phyloP scores from a whole-genome alignment of 2,888 invertebrate species.

The Galerucella pusilla region DNA sequence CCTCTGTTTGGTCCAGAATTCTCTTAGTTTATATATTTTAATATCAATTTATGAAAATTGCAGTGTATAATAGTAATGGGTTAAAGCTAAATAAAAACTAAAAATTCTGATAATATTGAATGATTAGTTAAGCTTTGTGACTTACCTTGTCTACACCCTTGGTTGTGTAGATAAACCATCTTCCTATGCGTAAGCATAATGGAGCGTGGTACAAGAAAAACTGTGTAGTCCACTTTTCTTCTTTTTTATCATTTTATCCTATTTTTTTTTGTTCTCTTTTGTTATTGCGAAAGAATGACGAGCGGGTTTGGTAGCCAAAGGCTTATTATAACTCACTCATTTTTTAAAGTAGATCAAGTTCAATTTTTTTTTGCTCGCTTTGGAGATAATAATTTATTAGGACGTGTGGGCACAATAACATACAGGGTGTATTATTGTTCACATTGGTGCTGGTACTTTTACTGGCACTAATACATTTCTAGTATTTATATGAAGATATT shows the following conservation, averaged over 20 bases:
- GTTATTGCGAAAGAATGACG: slow-evolving; percentile 11
- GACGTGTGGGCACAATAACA: slow-evolving; percentile 1
- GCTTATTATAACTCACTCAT: slow-evolving; percentile 13
- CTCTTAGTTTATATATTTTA: no score
- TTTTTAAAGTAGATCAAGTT: slow-evolving; percentile 10
- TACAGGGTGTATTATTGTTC: neutral
- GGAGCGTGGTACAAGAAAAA: neutral
- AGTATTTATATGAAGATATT: neutral
- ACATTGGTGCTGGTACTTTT: neutral
- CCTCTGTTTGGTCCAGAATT: no score
- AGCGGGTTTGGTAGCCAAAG: slow-evolving; percentile 14
- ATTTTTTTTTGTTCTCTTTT: slow-evolving; percentile 2
- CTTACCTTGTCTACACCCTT: neutral
- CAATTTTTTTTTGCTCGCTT: neutral
- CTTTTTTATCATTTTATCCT: neutral
- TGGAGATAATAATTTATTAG: neutral
- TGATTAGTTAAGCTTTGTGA: neutral
- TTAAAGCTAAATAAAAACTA: no score
- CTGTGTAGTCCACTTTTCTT: slow-evolving; percentile 7
- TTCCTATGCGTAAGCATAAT: slow-evolving; percentile 4
- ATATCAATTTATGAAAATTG: no score
- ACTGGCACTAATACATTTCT: neutral
- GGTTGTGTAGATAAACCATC: slow-evolving; percentile 2
- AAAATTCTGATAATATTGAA: no score
- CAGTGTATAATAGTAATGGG: no score